Evolutionary conservation across 2,113 vertebrate species (phyloP).

Genomic region (Seriola rivoliana): DNA sequence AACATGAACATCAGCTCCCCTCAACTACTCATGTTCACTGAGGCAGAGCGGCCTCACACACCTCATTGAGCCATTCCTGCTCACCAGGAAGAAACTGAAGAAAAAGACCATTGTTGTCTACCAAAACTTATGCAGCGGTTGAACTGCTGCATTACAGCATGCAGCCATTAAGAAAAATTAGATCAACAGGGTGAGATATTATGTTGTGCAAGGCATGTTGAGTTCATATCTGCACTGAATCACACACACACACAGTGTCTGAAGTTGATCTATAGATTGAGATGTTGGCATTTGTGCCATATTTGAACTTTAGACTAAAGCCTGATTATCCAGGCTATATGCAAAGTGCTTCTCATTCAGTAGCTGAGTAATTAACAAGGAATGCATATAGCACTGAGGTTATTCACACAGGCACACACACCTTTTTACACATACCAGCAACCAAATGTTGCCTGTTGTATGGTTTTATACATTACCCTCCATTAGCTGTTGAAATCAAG

Average conservation of each 20-base stretch:
- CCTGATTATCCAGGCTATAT: neutral
- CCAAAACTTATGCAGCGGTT: constrained; percentile 31
- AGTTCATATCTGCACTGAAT: constrained; percentile 17
- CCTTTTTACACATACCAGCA: constrained; percentile 22
- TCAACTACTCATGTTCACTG: constrained; percentile 33
- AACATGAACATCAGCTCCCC: constrained; percentile 47
- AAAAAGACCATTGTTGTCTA: constrained; percentile 76
- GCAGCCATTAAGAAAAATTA: constrained; percentile 33
- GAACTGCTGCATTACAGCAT: constrained; percentile 24
- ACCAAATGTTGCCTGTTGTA: constrained; percentile 30
- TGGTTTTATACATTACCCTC: constrained; percentile 37
- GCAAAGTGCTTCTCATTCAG: constrained; percentile 20
- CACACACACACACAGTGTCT: neutral
- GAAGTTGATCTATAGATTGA: constrained; percentile 39
- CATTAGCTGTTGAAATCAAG: constrained; percentile 47
- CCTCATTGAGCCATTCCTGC: constrained; percentile 46
- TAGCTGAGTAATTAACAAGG: constrained; percentile 23
- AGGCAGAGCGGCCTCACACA: constrained; percentile 49
- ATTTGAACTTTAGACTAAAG: neutral
- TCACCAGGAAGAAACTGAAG: constrained; percentile 45
- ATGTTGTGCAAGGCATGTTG: constrained; percentile 47
- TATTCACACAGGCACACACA: neutral
- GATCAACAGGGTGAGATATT: constrained; percentile 47
- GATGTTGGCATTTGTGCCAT: constrained; percentile 21
- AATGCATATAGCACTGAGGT: neutral